A percentile compares a stretch with the other conserved stretches of the same genome.
phyloP scores from a whole-genome alignment of 2,113 vertebrate species.

The Clarias macrocephalus region DNA sequence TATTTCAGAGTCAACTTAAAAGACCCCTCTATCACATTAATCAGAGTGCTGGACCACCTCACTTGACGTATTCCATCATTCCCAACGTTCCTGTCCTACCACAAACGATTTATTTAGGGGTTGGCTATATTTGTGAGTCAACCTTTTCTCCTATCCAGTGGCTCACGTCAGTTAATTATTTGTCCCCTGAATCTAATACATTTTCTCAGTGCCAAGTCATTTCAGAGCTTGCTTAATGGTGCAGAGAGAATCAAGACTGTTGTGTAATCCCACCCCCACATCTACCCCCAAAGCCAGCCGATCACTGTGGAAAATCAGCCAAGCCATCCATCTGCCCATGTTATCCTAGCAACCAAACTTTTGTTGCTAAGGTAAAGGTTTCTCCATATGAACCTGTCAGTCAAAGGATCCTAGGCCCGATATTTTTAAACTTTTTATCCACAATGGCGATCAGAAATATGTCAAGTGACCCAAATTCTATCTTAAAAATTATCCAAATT shows the following conservation, averaged over 20 bases:
- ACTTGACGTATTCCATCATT: slow-evolving; percentile 69
- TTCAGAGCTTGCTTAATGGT: slow-evolving; percentile 68
- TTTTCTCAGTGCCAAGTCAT: slow-evolving; percentile 76
- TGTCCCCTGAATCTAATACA: slow-evolving; percentile 83
- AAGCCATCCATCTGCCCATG: slow-evolving; percentile 79
- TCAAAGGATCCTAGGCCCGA: slow-evolving; percentile 65
- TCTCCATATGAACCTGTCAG: slow-evolving; percentile 84
- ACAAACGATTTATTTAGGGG: slow-evolving; percentile 69
- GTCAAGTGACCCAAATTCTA: slow-evolving; percentile 1
- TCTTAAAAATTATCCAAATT: not conserved
- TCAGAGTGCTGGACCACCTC: slow-evolving; percentile 65
- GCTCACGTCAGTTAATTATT: slow-evolving; percentile 85
- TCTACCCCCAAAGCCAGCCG: slow-evolving; percentile 55
- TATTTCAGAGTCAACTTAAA: slow-evolving; percentile 71
- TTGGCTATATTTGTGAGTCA: slow-evolving; percentile 77
- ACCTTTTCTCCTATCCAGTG: slow-evolving; percentile 73
- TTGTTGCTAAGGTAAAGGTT: slow-evolving; percentile 76
- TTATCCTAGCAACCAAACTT: slow-evolving; percentile 85
- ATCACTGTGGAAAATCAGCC: slow-evolving; percentile 74
- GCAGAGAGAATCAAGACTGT: slow-evolving; percentile 70
- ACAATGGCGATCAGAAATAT: not conserved
- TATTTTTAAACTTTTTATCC: slow-evolving; percentile 43
- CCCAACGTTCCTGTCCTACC: slow-evolving; percentile 55
- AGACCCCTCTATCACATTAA: slow-evolving; percentile 74
- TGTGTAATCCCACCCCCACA: slow-evolving; percentile 45